Evolutionary conservation across 2,888 invertebrate genomes (phyloP), one percentile per base, ranked within the genome.

Genomic region (Zygogramma bicolorata): DNA sequence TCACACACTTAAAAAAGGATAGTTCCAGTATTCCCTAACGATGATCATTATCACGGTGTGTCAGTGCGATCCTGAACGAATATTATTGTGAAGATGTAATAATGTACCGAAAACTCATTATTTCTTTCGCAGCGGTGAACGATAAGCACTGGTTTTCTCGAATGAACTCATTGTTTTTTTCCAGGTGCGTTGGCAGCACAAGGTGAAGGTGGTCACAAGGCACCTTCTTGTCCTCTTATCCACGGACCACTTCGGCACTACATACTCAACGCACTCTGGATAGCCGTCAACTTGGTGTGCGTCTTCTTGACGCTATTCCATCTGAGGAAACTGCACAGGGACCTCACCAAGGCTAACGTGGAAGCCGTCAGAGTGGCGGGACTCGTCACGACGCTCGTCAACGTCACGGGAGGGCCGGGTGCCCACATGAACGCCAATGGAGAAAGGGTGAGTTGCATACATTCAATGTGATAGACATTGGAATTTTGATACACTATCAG

Each of bases 231-330:
- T 84, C 95, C 96, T 2, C 89, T 96, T 79, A 94, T 95, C 63
- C 93, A 96, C 85, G 96, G 96, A 27, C 95, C 96, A 70, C 94
- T 95, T 82, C 90, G 96, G 76, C 96, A 96, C 89, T 96, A 96
- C 87, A 95, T 97, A 73, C 92, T 97, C 79, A 96, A 96, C 88
- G 93, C 95, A 65, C 90, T 97, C 46, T 97, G 96, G 97, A 95
- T 96, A 81, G 91, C 94, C 78, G 94, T 96, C 82, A 94, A 97
- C 87, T 90, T 95, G 73, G 93, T 96, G 81, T 96, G 96, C 87
- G 93, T 96, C 65, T 90, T 92, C 63, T 89, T 96, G 76, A 95
- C 96, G 68, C 90, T 94, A 75, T 93, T 94, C 88, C 96, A 96
- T 87, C 91, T 97, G 81, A 90, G 93, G 85, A 93, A 93, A 85